phyloP scores from a whole-genome alignment of 2,888 invertebrate genomes.

The Dastarcus helophoroides region DNA sequence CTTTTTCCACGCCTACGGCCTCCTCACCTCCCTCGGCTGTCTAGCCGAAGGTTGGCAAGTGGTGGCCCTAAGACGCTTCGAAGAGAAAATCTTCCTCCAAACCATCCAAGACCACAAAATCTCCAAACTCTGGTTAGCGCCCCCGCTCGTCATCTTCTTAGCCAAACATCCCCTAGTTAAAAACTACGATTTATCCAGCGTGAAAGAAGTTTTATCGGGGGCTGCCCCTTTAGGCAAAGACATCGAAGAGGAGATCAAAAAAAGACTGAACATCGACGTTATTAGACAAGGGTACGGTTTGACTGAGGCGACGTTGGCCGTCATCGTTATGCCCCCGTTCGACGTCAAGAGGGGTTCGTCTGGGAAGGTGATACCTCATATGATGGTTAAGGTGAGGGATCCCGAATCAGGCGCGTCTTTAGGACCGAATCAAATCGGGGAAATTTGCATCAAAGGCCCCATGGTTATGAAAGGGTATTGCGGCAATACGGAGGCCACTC shows the following conservation, averaged over 20 bases:
- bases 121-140: conserved; percentile 58
- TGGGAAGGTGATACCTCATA: conserved; percentile 49
- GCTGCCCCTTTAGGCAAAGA: conserved; percentile 70
- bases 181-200: conserved; percentile 61
- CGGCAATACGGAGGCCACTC: conserved; percentile 53
- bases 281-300: conserved; percentile 66
- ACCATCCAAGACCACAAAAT: conserved; percentile 59
- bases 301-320: conserved; percentile 59
- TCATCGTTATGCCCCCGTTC: conserved; percentile 30
- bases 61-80: conserved; percentile 22
- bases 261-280: conserved; percentile 40
- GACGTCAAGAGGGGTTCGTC: conserved; percentile 46
- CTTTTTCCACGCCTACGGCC: conserved; percentile 24
- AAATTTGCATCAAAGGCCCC: conserved; percentile 70
- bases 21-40: conserved; percentile 17
- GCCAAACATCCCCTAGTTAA: conserved; percentile 67
- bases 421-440: conserved; percentile 57
- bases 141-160: conserved; percentile 70
- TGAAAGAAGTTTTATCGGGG: conserved; percentile 58
- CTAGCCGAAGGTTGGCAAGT: conserved; percentile 17
- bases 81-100: conserved; percentile 48
- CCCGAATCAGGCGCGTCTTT: conserved; percentile 48
- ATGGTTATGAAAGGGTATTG: conserved; percentile 51
- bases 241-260: conserved; percentile 47
- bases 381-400: conserved; percentile 51